A percentile compares a stretch with the other conserved stretches of the same genome.
Evolutionary conservation across 2,113 vertebrate species (phyloP).

Genomic region (Stictonetta naevosa): DNA sequence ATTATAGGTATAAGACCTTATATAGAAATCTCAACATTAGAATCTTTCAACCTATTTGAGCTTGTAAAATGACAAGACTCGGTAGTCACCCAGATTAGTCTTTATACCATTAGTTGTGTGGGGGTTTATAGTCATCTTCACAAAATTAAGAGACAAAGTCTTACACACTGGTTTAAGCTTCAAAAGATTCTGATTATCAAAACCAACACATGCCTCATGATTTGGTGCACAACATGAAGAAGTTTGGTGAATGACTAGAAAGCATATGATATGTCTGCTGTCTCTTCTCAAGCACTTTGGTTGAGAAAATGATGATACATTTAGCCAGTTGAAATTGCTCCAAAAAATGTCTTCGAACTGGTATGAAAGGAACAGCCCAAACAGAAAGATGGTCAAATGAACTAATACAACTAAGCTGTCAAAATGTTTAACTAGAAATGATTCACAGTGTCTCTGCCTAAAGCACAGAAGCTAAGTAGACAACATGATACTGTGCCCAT

Average conservation of each 20-base stretch:
- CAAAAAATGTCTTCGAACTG: slow-evolving; percentile 12
- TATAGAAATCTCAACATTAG: background rate
- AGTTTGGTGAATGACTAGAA: background rate
- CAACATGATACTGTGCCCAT: background rate
- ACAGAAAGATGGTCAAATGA: slow-evolving; percentile 38
- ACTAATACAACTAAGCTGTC: background rate
- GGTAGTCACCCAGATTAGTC: background rate
- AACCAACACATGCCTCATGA: background rate
- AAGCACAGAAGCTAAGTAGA: background rate
- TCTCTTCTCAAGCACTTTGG: background rate
- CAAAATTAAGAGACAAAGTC: background rate
- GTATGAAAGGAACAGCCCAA: slow-evolving; percentile 35
- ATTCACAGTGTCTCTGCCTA: background rate
- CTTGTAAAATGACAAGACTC: background rate
- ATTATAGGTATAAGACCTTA: background rate
- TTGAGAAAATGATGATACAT: slow-evolving; percentile 26
- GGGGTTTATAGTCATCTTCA: background rate
- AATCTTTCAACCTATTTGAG: background rate
- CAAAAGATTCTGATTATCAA: slow-evolving; percentile 7
- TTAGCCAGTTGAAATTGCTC: slow-evolving; percentile 27
- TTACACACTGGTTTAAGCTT: background rate
- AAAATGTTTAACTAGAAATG: background rate
- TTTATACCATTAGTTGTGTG: background rate
- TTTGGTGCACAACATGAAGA: background rate
- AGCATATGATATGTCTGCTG: background rate